Conservation (phyloP, 64 coral and sea anemone species). For the Actinia equina region DNA sequence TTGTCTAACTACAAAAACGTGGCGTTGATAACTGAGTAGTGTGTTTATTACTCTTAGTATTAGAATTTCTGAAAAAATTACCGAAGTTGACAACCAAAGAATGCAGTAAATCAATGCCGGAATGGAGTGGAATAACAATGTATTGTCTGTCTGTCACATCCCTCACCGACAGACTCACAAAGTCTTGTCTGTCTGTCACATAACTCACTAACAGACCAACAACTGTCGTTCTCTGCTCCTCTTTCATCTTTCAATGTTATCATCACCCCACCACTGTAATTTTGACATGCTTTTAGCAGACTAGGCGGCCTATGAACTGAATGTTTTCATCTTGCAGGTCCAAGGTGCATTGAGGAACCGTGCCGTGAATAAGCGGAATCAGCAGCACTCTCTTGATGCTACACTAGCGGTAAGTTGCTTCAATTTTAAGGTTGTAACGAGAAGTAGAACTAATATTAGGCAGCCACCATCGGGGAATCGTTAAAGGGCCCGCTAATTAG, state of each 20-base stretch:
- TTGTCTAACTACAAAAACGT: no score
- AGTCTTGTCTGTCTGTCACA: neutral
- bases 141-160: neutral
- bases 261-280: no score
- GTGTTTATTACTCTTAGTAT: neutral
- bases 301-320: no score
- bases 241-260: no score
- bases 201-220: neutral
- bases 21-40: no score
- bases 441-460: no score
- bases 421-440: no score
- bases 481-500: no score
- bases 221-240: no score
- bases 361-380: constrained; percentile 35
- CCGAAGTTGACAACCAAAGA: neutral
- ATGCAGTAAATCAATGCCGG: neutral
- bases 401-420: constrained; percentile 74
- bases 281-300: no score
- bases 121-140: neutral
- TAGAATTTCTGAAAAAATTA: neutral
- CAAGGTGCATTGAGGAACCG: constrained; percentile 64
- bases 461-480: no score
- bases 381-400: constrained; percentile 63
- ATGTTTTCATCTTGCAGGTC: constrained; percentile 37
- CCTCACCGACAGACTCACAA: neutral